phyloP scores from a whole-genome alignment of 2,113 vertebrate species.

The Anthoscopus minutus region DNA sequence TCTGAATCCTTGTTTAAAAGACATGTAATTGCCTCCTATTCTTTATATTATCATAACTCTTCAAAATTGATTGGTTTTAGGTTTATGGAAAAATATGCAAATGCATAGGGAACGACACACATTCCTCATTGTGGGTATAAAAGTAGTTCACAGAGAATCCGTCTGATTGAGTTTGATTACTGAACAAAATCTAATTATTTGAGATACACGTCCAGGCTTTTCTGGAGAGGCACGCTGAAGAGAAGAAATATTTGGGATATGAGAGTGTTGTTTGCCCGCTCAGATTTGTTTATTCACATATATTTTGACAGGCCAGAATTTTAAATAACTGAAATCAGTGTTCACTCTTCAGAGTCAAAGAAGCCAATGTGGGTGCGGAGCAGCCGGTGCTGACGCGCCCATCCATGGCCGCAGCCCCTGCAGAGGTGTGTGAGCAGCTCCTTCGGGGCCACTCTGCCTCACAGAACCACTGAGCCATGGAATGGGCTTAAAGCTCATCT shows the following conservation, averaged over 20 bases:
- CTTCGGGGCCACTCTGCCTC: accelerated
- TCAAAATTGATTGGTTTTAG: slow-evolving; percentile 82
- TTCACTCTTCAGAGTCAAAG: background rate
- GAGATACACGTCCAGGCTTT: slow-evolving; percentile 56
- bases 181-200: slow-evolving; percentile 76
- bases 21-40: slow-evolving; percentile 76
- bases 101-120: slow-evolving; percentile 52
- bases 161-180: slow-evolving; percentile 75
- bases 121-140: slow-evolving; percentile 67
- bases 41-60: slow-evolving; percentile 81
- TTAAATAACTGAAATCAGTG: background rate
- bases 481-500: accelerated
- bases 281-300: slow-evolving; percentile 17
- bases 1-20: slow-evolving; percentile 74
- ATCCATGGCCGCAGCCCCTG: accelerated
- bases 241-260: slow-evolving; percentile 49
- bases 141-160: slow-evolving; percentile 69
- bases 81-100: slow-evolving; percentile 81
- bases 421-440: accelerated
- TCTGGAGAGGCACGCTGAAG: slow-evolving; percentile 45
- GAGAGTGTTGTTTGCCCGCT: slow-evolving; percentile 37
- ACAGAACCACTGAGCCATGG: background rate
- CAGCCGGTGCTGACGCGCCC: accelerated
- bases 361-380: accelerated
- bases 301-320: slow-evolving; percentile 39